Evolutionary conservation across 2,113 vertebrate genomes (phyloP), one percentile per base, ranked within the genome.

Genomic region (Neodontobutis hainanensis): DNA sequence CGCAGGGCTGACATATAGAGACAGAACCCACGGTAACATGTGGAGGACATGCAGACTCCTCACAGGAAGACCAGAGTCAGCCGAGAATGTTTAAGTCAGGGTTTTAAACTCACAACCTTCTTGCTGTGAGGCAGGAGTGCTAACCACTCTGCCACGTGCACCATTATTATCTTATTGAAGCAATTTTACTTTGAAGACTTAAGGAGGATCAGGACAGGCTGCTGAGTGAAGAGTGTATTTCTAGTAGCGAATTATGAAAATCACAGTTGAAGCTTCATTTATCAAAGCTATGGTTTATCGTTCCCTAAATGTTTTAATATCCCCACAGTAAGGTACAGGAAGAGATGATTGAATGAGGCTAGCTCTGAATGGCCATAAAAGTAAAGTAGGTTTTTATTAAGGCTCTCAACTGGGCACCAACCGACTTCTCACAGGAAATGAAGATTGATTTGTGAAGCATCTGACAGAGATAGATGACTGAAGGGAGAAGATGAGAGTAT

Each of bases 321-420:
- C 48, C 35, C 59, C 47, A 69, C 19, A 44, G 70, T 64, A 40
- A 73, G 45, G 55, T 59, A 50, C 42, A 65, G 9, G 15, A 59
- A 57, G 49, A 51, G 55, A 74, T 68, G 48, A 86, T 82, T 73
- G 73, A 83, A 80, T 73, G 32, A 64, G 19, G 45, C 61, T 55
- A 63, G 55, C 65, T 62, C 70, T 43, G 19, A 46, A 73, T 72
- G 27, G 52, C 32, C 65, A 78, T 81, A 48, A 72, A 64, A 79
- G 61, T 71, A 61, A 79, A 85, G 58, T 61, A 11, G 62, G 62
- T 61, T 81, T 87, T 80, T 69, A 83, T 78, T 80, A 75, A 67
- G 75, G 55, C 51, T 59, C 27, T 60, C 73, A 84, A 80, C 32
- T 27, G 27, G 62, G 60, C 15, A 8, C 56, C 2, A 52, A 72